These are phyloP conservation scores for Carlito syrichta DNA, from an alignment of 2,113 vertebrate genomes.

Conservation along the genomic window DNA sequence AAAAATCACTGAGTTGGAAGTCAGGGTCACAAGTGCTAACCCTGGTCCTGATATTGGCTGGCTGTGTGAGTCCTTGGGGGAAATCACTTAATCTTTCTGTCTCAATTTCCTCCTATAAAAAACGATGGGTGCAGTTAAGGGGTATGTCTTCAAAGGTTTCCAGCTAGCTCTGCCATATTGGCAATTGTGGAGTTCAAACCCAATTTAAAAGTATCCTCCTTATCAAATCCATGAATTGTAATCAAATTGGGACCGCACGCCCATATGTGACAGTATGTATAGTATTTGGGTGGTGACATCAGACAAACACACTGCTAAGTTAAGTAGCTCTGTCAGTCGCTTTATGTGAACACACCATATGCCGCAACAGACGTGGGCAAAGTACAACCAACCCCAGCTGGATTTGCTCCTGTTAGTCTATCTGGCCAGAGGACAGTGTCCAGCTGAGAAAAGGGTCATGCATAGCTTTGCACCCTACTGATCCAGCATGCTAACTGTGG, in stretches of 20 bases:
- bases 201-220: conserved; percentile 51
- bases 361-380: conserved; percentile 47
- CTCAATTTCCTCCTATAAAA: background rate
- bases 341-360: conserved; percentile 47
- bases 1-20: background rate
- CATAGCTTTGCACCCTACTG: background rate
- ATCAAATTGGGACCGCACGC: background rate
- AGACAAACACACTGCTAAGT: conserved; percentile 65
- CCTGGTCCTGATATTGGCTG: background rate
- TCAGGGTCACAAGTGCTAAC: background rate
- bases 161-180: background rate
- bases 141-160: background rate
- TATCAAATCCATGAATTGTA: conserved; percentile 38
- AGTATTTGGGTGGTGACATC: conserved; percentile 52
- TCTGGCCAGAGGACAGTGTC: conserved; percentile 41
- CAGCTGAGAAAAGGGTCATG: background rate
- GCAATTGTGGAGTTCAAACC: background rate
- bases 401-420: conserved; percentile 24
- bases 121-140: background rate
- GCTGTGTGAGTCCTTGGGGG: background rate
- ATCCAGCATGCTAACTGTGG: background rate
- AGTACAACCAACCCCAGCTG: conserved; percentile 33
- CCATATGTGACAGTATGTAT: background rate
- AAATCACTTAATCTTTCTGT: background rate
- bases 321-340: conserved; percentile 58